phyloP scores from a whole-genome alignment of 2,797 vertebrate species.

The Girardinus metallicus region DNA sequence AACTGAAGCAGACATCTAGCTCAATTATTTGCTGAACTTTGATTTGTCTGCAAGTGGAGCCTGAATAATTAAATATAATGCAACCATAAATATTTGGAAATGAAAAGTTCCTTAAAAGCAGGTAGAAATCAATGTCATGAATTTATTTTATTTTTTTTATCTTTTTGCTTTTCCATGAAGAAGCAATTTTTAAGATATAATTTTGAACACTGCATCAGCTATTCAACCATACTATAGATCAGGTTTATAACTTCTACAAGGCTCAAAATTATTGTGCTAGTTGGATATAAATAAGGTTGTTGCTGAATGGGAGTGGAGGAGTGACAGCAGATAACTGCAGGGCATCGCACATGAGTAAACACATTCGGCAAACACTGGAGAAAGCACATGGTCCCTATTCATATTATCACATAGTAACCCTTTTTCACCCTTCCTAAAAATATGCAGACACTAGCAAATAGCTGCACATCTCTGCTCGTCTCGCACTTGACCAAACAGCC shows the following conservation, averaged over 20 bases:
- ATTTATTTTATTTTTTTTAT: conserved; percentile 9
- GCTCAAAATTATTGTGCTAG: conserved; percentile 38
- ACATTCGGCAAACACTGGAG: conserved; percentile 30
- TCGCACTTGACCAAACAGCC: conserved; percentile 28
- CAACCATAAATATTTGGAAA: not conserved
- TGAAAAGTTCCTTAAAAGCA: too few relatives aligned
- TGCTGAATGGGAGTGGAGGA: conserved; percentile 17
- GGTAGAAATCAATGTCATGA: conserved; percentile 1
- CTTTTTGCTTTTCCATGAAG: conserved; percentile 3
- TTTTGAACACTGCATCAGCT: conserved; percentile 17
- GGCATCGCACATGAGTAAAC: conserved; percentile 41
- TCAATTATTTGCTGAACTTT: conserved; percentile 14
- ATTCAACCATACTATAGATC: conserved; percentile 32
- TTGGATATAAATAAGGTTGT: conserved; percentile 54
- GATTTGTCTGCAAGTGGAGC: not conserved
- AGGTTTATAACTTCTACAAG: conserved; percentile 29
- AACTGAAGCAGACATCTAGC: conserved; percentile 17
- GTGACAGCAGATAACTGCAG: conserved; percentile 11
- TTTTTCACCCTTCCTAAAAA: conserved; percentile 37
- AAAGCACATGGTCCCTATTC: conserved; percentile 20
- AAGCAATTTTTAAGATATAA: conserved; percentile 27
- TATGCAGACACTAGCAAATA: conserved; percentile 18
- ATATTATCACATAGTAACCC: conserved; percentile 31
- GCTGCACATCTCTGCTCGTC: conserved; percentile 9
- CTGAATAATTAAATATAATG: not conserved